These are phyloP conservation scores for Rhizoglyphus robini DNA, from an alignment of 1,140 invertebrate genomes.

Conservation along the genomic window DNA sequence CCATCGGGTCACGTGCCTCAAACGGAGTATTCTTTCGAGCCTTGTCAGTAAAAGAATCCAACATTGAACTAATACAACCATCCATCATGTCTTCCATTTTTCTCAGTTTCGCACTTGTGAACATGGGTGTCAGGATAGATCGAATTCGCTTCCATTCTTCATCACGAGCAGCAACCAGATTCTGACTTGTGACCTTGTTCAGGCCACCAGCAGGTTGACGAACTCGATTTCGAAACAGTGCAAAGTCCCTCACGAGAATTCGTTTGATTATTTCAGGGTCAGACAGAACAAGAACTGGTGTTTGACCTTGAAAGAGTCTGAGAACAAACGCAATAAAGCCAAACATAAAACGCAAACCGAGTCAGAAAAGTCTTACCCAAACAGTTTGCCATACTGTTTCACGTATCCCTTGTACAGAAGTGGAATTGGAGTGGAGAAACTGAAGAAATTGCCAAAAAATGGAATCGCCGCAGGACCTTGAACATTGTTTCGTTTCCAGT, in stretches of 20 bases:
- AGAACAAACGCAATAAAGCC: not conserved
- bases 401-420: not conserved
- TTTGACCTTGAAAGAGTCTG: not conserved
- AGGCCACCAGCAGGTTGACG: not conserved
- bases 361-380: not conserved
- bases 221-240: slow-evolving; percentile 13
- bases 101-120: slow-evolving; percentile 44
- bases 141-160: slow-evolving; percentile 42
- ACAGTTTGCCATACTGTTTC: slow-evolving; percentile 11
- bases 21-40: not conserved
- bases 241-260: slow-evolving; percentile 19
- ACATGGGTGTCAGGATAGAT: slow-evolving; percentile 41
- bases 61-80: not conserved
- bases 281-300: slow-evolving; percentile 16
- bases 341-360: not conserved
- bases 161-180: slow-evolving; percentile 27
- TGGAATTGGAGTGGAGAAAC: not conserved
- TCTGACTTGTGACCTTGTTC: slow-evolving; percentile 5
- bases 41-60: not conserved
- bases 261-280: slow-evolving; percentile 21
- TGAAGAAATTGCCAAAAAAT: slow-evolving; percentile 19
- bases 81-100: slow-evolving; percentile 34
- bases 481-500: slow-evolving; percentile 5
- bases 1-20: not conserved
- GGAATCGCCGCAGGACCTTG: not conserved